Evolutionary conservation across 2,888 invertebrate species (phyloP).

Genomic region (Merodon equestris): DNA sequence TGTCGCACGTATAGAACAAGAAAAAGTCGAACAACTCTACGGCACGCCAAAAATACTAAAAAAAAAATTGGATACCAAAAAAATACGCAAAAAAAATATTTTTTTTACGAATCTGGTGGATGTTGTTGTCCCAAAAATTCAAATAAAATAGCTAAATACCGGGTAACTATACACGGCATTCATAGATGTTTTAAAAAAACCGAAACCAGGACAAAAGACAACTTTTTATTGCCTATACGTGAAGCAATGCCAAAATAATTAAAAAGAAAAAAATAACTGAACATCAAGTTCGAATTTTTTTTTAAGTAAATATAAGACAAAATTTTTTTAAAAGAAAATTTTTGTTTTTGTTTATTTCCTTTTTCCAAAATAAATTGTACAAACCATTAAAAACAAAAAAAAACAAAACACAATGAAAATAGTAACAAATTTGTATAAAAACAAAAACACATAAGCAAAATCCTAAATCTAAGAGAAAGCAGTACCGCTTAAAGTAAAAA

Average conservation of each 20-base stretch:
- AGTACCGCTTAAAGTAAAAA: slow-evolving; percentile 61
- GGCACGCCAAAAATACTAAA: slow-evolving; percentile 66
- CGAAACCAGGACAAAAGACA: too few relatives aligned
- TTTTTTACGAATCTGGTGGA: slow-evolving; percentile 62
- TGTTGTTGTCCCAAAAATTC: slow-evolving; percentile 65
- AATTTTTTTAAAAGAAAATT: slow-evolving; percentile 68
- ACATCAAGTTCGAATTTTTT: slow-evolving; percentile 58
- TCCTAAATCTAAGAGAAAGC: slow-evolving; percentile 61
- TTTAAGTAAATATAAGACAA: slow-evolving; percentile 69
- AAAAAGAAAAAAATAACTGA: slow-evolving; percentile 41
- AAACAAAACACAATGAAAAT: slow-evolving; percentile 71
- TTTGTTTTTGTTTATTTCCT: slow-evolving; percentile 70
- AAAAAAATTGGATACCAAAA: slow-evolving; percentile 68
- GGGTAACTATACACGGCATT: slow-evolving; percentile 64
- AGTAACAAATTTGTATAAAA: slow-evolving; percentile 75
- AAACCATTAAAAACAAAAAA: slow-evolving; percentile 60
- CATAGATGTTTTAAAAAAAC: slow-evolving; percentile 55
- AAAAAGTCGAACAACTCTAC: slow-evolving; percentile 71
- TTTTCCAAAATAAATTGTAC: slow-evolving; percentile 68
- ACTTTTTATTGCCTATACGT: slow-evolving; percentile 69
- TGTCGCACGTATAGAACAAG: slow-evolving; percentile 77
- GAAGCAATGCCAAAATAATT: slow-evolving; percentile 67
- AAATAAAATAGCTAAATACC: slow-evolving; percentile 51
- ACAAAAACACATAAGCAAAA: too few relatives aligned
- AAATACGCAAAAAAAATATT: slow-evolving; percentile 57